A percentile compares a stretch with the other conserved stretches of the same genome.
Conservation (phyloP, 1,140 invertebrate genomes). For the Cepaea nemoralis region DNA sequence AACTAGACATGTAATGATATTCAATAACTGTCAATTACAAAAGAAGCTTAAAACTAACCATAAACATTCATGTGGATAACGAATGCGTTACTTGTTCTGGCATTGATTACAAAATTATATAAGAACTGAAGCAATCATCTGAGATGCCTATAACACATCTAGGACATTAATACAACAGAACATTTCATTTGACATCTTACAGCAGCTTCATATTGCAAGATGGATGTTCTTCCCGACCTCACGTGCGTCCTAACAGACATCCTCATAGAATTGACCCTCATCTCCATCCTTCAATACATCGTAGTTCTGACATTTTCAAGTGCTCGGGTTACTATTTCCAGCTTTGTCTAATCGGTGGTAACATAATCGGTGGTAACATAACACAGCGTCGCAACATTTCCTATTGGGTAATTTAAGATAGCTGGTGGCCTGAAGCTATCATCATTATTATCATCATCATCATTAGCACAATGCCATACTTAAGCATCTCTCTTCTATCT, state of each 20-base stretch:
- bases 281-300: background rate
- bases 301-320: background rate
- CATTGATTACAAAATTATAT: too few relatives aligned
- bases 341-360: background rate
- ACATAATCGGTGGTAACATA: background rate
- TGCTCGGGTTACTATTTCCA: background rate
- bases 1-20: too few relatives aligned
- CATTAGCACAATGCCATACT: too few relatives aligned
- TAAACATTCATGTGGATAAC: too few relatives aligned
- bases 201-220: too few relatives aligned
- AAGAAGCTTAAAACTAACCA: too few relatives aligned
- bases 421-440: background rate
- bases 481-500: background rate
- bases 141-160: too few relatives aligned
- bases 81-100: too few relatives aligned
- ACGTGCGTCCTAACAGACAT: background rate
- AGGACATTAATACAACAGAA: too few relatives aligned
- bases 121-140: too few relatives aligned
- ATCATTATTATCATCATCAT: background rate
- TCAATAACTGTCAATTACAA: too few relatives aligned
- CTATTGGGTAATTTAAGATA: background rate
- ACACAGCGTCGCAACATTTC: background rate
- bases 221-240: background rate
- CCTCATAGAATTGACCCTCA: background rate
- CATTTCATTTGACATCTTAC: too few relatives aligned